Base-by-base conservation (phyloP, 1,140 invertebrate genomes). In the Oedothorax gibbosus region DNA sequence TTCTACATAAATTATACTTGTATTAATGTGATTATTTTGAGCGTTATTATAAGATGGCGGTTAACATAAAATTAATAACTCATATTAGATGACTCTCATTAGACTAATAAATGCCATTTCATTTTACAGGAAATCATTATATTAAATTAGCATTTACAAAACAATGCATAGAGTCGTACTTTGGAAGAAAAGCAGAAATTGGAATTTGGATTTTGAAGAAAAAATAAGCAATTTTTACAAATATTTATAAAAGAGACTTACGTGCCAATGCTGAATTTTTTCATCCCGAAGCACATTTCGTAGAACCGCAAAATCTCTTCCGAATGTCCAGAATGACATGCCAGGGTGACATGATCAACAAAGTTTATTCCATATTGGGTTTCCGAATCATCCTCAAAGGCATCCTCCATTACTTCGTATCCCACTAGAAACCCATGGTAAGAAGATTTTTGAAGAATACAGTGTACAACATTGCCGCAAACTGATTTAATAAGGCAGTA, bases 391-490 rank as follows among this genome's bases (percentile, higher is more conserved):
- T 71, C 56, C 49, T n/a, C n/a, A 9, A 54, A 6, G n/a, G 7
- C 56, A 21, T 10, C 49, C 62, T 64, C 79, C 71, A 7, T 80
- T 10, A 49, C n/a, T n/a, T 87, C 66, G 87, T 91, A 92, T 49
- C 89, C 89, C 0, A 91, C 91, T 20, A 92, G 87, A 87, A 92
- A 92, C 51, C 90, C 91, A 0, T 51, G 85, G 83, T 91, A 92
- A 12, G 18, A 62, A 54, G 77, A 83, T 84, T 89, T 90, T 82
- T 92, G 87, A 49, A 92, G 87, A 2, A 92, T 83, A 0, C 91
- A 92, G 79, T 92, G 92, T 11, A 91, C 87, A 10, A 92, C 89
- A 87, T 92, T 91, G 2, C 91, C 91, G 76, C 91, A 89, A 86
- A 90, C 90, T n/a, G 91, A 92, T 73, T 89, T 89, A 0, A 92